Conservation (phyloP, 2,888 invertebrate genomes). For the Arrhopalites spinosus region DNA sequence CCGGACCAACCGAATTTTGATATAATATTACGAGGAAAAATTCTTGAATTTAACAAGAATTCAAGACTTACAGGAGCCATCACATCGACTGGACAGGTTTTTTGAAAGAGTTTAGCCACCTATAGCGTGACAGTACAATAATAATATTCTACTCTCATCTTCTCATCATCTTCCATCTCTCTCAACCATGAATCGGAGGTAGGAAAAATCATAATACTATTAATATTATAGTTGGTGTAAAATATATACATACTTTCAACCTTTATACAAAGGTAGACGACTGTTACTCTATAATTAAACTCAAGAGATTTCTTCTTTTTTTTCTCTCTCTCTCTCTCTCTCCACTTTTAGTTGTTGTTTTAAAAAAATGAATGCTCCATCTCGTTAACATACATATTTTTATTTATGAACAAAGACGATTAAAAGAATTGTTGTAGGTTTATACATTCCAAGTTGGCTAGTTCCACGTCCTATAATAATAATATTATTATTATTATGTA, state of each 20-base stretch:
- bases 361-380: no score
- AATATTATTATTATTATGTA: background rate
- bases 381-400: background rate
- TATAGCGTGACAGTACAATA: conserved; percentile 28
- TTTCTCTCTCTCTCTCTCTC: no score
- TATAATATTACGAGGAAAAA: background rate
- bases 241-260: conserved; percentile 12
- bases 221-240: background rate
- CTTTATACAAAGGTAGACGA: background rate
- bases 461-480: no score
- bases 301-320: no score
- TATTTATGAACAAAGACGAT: no score
- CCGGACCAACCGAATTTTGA: conserved; percentile 12
- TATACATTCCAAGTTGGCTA: no score
- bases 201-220: conserved; percentile 14
- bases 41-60: background rate
- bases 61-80: no score
- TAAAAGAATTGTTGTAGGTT: no score
- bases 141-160: background rate
- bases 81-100: conserved; percentile 11
- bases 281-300: background rate
- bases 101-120: conserved; percentile 13
- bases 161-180: conserved; percentile 7
- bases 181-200: conserved; percentile 32
- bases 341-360: no score